Conservation (phyloP, 2,888 invertebrate genomes). For the Phragmatobia fuliginosa region DNA sequence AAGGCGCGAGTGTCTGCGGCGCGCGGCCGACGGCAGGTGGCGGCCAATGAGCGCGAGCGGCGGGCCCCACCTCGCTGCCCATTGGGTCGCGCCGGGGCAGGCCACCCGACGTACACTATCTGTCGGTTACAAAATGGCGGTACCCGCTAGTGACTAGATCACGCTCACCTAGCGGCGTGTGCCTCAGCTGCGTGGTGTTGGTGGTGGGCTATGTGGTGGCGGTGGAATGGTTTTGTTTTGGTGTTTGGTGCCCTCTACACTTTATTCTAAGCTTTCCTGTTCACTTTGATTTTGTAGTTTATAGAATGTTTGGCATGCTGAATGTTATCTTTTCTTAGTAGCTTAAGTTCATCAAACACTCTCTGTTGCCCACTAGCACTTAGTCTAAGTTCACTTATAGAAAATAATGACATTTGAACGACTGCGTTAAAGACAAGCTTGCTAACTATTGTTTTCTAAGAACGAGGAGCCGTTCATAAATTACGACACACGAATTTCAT, state of each 20-base stretch:
- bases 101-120: conserved; percentile 27
- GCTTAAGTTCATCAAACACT: neutral
- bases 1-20: conserved; percentile 18
- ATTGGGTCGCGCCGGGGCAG: conserved; percentile 20
- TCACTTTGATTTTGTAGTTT: conserved; percentile 1
- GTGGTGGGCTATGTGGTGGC: conserved; percentile 50
- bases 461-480: neutral
- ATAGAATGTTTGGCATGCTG: neutral
- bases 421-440: neutral
- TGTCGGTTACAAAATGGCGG: conserved; percentile 61
- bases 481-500: neutral
- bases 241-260: conserved; percentile 39
- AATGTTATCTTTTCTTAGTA: neutral
- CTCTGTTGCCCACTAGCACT: neutral
- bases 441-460: neutral
- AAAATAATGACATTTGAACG: neutral
- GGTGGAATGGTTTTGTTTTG: conserved; percentile 25
- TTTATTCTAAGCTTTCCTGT: neutral
- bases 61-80: conserved; percentile 30
- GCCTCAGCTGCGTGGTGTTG: conserved; percentile 48
- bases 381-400: neutral
- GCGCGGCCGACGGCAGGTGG: conserved; percentile 32
- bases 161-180: conserved; percentile 11
- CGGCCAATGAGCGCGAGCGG: conserved; percentile 50
- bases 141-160: conserved; percentile 26